Conservation (phyloP, 2,888 invertebrate genomes). For the Polietes domitor region DNA sequence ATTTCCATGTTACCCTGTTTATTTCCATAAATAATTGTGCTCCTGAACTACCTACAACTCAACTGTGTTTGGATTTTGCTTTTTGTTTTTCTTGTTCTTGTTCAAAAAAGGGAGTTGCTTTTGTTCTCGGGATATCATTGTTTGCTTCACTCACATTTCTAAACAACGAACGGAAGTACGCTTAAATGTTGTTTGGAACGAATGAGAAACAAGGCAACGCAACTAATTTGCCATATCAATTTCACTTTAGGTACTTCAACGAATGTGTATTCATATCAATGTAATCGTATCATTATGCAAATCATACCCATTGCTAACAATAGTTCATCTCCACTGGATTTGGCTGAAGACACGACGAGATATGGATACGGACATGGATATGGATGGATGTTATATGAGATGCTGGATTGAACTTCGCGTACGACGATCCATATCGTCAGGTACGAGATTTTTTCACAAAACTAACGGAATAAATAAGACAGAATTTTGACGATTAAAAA, state of each 20-base stretch:
- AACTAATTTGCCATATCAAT: constrained; percentile 64
- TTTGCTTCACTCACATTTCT: constrained; percentile 12
- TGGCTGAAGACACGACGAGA: constrained; percentile 16
- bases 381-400: constrained; percentile 31
- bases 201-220: constrained; percentile 8
- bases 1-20: constrained; percentile 18
- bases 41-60: neutral
- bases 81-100: neutral
- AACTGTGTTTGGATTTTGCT: neutral
- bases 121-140: constrained; percentile 43
- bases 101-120: constrained; percentile 50
- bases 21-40: neutral
- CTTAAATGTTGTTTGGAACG: constrained; percentile 31
- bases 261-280: neutral
- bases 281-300: constrained; percentile 50
- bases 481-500: neutral
- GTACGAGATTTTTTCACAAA: neutral
- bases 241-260: constrained; percentile 55
- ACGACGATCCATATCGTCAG: constrained; percentile 6
- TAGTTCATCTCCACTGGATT: neutral
- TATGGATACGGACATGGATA: constrained; percentile 46
- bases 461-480: neutral
- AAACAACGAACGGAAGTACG: constrained; percentile 52
- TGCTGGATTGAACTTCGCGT: neutral
- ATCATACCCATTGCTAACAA: constrained; percentile 44